Base-by-base conservation (phyloP, 2,113 vertebrate genomes). In the Zosterops hypoxanthus region DNA sequence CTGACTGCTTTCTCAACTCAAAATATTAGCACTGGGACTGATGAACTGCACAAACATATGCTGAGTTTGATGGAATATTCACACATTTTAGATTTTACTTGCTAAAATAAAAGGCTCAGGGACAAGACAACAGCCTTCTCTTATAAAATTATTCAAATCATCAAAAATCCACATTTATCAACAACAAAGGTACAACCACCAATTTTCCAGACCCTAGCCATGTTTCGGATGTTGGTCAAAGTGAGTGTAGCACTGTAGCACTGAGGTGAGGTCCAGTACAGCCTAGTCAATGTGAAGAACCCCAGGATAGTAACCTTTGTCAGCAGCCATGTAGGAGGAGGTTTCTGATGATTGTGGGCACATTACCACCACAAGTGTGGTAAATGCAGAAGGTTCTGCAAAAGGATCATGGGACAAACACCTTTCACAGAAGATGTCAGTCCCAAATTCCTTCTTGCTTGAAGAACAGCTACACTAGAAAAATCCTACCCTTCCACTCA, bases 281-380 rank as follows among this genome's bases (percentile, higher is more conserved):
- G 8, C 16, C 23, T 56, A 71, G 47, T 23, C 68, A 84, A 23
- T 1, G 3, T 15, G 13, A 15, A 6, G 8, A 22, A 6, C 5
- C 8, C 29, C 52, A 64, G 47, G 26, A 42, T 0, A 31, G 20
- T 24, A 71, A 47, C 3, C 15, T 85, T 81, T 63, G n/a, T 9
- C 12, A 19, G 2, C 0, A 53, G 49, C 6, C 0, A 33, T 12
- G 23, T 18, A 63, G 34, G 6, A 39, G 21, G 18, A 64, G 15
- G 11, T 10, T 91, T 81, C 20, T 72, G 31, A 9, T 73, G 34
- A 39, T 10, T 23, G 28, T 60, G 46, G 28, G 22, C 9, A 9
- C 44, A 47, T 63, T 66, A 6, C 9, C 6, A 47, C 23, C 17
- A 25, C 12, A 14, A 21, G 3, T 16, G 6, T 47, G 34, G 12